Evolutionary conservation across 35 echinoderm and acorn worm species (phyloP).

Genomic region (Patiria miniata): DNA sequence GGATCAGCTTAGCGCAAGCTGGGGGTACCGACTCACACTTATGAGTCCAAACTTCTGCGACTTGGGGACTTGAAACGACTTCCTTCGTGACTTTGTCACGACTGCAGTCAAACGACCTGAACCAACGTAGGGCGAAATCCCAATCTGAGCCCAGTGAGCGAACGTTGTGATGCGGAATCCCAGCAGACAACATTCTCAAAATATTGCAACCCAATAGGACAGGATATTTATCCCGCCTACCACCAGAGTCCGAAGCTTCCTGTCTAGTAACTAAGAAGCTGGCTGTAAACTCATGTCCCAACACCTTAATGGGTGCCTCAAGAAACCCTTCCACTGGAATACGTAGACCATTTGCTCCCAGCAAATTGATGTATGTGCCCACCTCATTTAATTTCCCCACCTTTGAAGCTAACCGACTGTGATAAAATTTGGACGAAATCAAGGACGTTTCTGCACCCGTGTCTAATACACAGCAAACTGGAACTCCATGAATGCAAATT

Average conservation of each 20-base stretch:
- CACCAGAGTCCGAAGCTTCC: not conserved
- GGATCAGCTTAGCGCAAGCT: not conserved
- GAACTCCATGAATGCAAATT: conserved; percentile 2
- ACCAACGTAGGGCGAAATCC: not conserved
- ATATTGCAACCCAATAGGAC: not conserved
- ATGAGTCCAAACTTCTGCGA: not conserved
- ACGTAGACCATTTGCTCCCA: not conserved
- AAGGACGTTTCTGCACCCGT: too few relatives aligned
- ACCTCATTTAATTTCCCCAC: not conserved
- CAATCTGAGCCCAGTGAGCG: not conserved
- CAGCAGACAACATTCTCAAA: not conserved
- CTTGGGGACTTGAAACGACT: not conserved
- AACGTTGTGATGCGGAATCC: not conserved
- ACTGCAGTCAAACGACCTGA: not conserved
- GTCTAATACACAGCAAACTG: not conserved
- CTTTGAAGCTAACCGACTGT: not conserved
- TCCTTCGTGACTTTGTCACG: not conserved
- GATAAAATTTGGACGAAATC: too few relatives aligned
- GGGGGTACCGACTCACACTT: not conserved
- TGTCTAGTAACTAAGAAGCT: not conserved
- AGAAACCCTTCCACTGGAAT: not conserved
- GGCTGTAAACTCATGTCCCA: not conserved
- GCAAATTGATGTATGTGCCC: not conserved
- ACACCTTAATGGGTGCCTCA: not conserved
- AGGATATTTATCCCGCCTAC: not conserved